Evolutionary conservation across 2,113 vertebrate genomes (phyloP), one percentile per base, ranked within the genome.

Genomic region (Elanoides forficatus): DNA sequence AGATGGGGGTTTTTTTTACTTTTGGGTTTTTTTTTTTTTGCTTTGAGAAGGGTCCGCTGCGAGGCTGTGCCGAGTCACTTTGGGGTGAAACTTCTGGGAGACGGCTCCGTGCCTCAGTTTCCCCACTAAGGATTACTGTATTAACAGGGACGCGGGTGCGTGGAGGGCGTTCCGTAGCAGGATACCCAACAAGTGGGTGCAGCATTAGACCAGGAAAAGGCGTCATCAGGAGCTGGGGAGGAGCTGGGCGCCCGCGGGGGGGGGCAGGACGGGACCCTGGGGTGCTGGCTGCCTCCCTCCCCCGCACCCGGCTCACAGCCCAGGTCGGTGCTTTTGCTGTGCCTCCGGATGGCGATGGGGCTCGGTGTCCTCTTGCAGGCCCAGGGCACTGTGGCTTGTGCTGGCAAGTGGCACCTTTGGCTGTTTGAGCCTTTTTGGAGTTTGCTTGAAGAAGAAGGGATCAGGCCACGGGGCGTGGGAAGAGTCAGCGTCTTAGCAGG

Each of bases 101-200:
- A 3, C 4, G 26, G 15, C 13, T 3, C 65, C 34, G 73, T 70
- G 85, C 85, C 90, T 78, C 88, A 25, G 72, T 87, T 73, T 91
- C 48, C 45, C 52, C 70, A 0, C 38, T 3, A 0, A 40, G 63
- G 73, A 1, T 58, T 8, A 2, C 11, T 8, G 47, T 6, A 0
- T 59, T 40, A 25, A 15, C 5, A 13, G 70, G 13, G 27, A 6
- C 5, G 19, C 13, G 43, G 14, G 18, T 36, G n/a, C 6, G 9
- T 6, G 38, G 38, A 40, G 58, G 43, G 8, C 11, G 0, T 32
- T 66, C 32, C 13, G 18, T 13, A 40, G 36, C 43, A 2, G 52
- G 52, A 18, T 32, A 14, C 14, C 11, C 42, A 19, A 8, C 8
- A 15, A 60, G 12, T 2, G 40, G 32, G 22, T 14, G 63, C 18